Percentiles rank a stretch among this genome's conserved stretches.
phyloP scores from a whole-genome alignment of 1,140 invertebrate genomes.

The Cecropterus lyciades region DNA sequence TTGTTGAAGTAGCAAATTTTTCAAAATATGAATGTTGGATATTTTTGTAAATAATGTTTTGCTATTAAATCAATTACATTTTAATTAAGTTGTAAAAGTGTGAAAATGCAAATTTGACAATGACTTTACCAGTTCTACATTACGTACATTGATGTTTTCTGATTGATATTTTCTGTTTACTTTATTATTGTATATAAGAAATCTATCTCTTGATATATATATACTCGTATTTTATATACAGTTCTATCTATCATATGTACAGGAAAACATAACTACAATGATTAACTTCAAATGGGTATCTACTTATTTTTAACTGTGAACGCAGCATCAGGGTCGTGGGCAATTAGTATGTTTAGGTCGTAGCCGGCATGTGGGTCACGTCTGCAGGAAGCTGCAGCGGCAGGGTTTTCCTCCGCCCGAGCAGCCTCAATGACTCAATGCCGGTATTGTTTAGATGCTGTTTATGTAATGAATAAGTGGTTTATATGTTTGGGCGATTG shows the following conservation, averaged over 20 bases:
- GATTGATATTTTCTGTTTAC: too few species aligned
- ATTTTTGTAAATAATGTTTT: too few species aligned
- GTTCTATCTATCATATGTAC: background rate
- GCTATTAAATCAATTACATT: too few species aligned
- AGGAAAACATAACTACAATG: background rate
- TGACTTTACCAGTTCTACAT: too few species aligned
- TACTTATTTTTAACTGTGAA: conserved; percentile 8
- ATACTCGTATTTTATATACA: background rate
- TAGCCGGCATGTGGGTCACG: conserved; percentile 43
- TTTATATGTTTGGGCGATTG: conserved; percentile 1
- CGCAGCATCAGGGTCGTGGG: conserved; percentile 21
- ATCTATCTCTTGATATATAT: too few species aligned
- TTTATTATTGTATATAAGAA: too few species aligned
- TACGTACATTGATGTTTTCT: too few species aligned
- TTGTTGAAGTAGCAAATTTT: too few species aligned
- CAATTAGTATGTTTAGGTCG: conserved; percentile 46
- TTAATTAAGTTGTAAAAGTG: too few species aligned
- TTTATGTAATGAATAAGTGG: background rate
- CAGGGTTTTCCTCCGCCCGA: conserved; percentile 51
- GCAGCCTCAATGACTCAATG: conserved; percentile 36
- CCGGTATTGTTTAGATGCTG: conserved; percentile 24
- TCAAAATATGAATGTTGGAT: too few species aligned
- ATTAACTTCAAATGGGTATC: conserved; percentile 7
- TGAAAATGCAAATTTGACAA: too few species aligned
- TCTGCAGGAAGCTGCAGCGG: conserved; percentile 43